Conservation (phyloP, 2,113 vertebrate species). For the Marmota monax region DNA sequence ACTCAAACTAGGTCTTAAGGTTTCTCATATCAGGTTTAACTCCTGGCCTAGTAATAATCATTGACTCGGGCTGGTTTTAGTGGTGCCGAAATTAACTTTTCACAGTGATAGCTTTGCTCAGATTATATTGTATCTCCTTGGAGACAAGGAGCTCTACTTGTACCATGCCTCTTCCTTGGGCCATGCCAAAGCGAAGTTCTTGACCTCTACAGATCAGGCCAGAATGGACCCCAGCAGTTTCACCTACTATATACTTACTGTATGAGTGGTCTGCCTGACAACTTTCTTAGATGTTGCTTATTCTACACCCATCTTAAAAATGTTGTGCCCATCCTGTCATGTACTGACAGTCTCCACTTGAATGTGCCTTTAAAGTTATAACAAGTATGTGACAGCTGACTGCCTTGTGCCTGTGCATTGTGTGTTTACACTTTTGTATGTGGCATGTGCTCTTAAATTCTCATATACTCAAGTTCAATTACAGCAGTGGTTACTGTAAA, state of each 20-base stretch:
- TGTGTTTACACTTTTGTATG: background rate
- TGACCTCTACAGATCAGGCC: background rate
- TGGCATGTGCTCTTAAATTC: background rate
- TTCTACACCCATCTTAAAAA: background rate
- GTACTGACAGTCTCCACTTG: background rate
- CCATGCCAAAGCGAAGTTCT: background rate
- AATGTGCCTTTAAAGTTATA: slow-evolving; percentile 38
- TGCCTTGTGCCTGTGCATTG: background rate
- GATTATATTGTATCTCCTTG: background rate
- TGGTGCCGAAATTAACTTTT: background rate
- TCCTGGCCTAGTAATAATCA: background rate
- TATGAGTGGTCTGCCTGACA: background rate
- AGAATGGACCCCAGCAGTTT: background rate
- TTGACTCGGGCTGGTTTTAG: background rate
- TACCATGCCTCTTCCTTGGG: background rate
- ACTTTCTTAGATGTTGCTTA: background rate
- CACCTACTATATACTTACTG: background rate
- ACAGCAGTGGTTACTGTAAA: background rate
- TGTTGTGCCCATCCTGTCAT: background rate
- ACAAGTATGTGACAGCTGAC: background rate
- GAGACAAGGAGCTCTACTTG: background rate
- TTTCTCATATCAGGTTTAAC: background rate
- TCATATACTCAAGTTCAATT: background rate
- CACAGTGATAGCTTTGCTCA: background rate
- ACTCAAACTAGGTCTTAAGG: background rate